Conservation (phyloP, 2,888 invertebrate species). For the Nymphalis c-album region DNA sequence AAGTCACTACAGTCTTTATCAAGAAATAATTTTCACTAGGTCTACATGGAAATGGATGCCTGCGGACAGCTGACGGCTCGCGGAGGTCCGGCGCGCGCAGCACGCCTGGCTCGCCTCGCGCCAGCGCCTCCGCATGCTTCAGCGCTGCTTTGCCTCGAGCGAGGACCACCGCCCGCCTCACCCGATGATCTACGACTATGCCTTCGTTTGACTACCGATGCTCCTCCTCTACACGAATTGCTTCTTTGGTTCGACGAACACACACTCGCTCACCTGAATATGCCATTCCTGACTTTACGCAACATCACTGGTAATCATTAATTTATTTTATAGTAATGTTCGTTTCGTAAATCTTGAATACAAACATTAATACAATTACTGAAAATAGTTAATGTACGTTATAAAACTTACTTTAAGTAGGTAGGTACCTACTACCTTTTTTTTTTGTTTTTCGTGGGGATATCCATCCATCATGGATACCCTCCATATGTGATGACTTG, state of each 20-base stretch:
- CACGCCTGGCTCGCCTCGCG: slow-evolving; percentile 40
- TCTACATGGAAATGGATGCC: slow-evolving; percentile 55
- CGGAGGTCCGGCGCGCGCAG: slow-evolving; percentile 39
- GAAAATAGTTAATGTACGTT: too few relatives aligned
- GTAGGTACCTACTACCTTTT: too few relatives aligned
- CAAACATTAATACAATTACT: too few relatives aligned
- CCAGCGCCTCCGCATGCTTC: slow-evolving; percentile 40
- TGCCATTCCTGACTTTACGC: slow-evolving; percentile 87
- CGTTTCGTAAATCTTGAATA: too few relatives aligned
- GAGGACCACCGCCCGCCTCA: slow-evolving; percentile 39
- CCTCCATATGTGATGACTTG: too few relatives aligned
- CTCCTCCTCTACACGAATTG: slow-evolving; percentile 85
- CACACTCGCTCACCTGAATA: slow-evolving; percentile 85
- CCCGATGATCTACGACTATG: slow-evolving; percentile 45
- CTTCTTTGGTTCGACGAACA: slow-evolving; percentile 92
- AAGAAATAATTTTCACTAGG: slow-evolving; percentile 40
- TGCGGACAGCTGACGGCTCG: slow-evolving; percentile 37
- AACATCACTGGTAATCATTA: slow-evolving; percentile 87
- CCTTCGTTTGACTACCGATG: slow-evolving; percentile 64
- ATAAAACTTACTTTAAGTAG: too few relatives aligned
- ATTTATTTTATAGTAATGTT: background rate
- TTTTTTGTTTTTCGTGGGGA: too few relatives aligned
- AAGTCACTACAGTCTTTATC: background rate
- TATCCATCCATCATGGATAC: too few relatives aligned
- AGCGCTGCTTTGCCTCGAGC: slow-evolving; percentile 39